Conservation (phyloP, 1,140 invertebrate genomes). For the Arion vulgaris region DNA sequence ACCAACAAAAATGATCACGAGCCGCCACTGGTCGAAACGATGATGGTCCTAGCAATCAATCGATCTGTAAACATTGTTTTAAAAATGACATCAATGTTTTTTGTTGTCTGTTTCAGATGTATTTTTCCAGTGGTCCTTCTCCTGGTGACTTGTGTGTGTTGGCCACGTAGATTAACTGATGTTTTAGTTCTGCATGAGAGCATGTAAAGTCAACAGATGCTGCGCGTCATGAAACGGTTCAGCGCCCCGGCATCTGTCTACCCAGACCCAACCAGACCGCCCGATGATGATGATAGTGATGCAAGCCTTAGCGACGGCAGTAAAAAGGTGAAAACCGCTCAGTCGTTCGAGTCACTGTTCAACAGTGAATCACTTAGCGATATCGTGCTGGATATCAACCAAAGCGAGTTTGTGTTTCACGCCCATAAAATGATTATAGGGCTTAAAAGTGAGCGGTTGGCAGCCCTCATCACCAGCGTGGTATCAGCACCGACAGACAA, state of each 20-base stretch:
- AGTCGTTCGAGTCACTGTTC: conserved; percentile 65
- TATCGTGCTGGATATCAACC: conserved; percentile 60
- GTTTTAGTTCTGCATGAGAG: background rate
- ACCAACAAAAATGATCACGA: too few species aligned
- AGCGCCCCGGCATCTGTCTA: conserved; percentile 51
- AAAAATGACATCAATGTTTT: too few species aligned
- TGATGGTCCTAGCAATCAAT: too few species aligned
- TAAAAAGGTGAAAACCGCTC: conserved; percentile 64
- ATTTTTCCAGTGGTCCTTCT: too few species aligned
- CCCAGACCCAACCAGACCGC: conserved; percentile 59
- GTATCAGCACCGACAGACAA: conserved; percentile 38
- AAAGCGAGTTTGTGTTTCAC: conserved; percentile 61
- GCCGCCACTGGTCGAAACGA: too few species aligned
- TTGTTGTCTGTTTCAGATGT: too few species aligned
- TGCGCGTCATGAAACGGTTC: conserved; percentile 44
- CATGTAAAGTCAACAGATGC: background rate
- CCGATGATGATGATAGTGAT: conserved; percentile 35
- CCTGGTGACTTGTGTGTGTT: too few species aligned
- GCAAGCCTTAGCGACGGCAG: conserved; percentile 41
- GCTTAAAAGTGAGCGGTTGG: conserved; percentile 65
- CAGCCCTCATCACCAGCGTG: conserved; percentile 54
- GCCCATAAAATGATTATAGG: conserved; percentile 67
- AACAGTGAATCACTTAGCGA: conserved; percentile 66
- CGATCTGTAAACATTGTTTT: too few species aligned
- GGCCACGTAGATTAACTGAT: background rate